Conservation (phyloP, 1,140 invertebrate genomes). For the Zaprionus tsacasi region DNA sequence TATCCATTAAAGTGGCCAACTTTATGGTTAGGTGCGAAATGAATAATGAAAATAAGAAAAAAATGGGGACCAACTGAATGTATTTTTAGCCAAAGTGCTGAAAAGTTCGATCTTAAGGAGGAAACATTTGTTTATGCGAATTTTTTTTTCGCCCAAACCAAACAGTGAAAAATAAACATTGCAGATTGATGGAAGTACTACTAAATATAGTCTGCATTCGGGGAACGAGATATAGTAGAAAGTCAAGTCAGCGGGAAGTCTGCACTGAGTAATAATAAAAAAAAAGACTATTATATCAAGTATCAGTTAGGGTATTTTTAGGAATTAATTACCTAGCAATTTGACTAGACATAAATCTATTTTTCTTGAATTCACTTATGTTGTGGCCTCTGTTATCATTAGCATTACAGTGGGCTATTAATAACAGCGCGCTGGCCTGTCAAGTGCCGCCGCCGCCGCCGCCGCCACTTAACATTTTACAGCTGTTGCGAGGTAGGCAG, state of each 20-base stretch:
- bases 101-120: constrained; percentile 48
- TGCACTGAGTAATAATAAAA: neutral
- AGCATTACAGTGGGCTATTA: constrained; percentile 38
- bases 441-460: constrained; percentile 26
- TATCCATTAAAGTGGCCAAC: constrained; percentile 63
- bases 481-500: constrained; percentile 47
- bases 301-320: neutral
- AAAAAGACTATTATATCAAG: too few species aligned
- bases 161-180: constrained; percentile 32
- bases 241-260: neutral
- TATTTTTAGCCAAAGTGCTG: constrained; percentile 47
- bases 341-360: neutral
- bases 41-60: constrained; percentile 40
- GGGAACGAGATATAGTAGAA: too few species aligned
- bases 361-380: neutral
- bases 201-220: constrained; percentile 25
- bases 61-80: constrained; percentile 39
- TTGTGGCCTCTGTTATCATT: constrained; percentile 15
- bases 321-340: neutral
- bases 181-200: constrained; percentile 33
- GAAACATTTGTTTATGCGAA: constrained; percentile 71
- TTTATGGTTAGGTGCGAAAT: constrained; percentile 77
- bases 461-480: constrained; percentile 63
- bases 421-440: constrained; percentile 19
- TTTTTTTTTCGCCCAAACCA: constrained; percentile 35